Base-by-base conservation (phyloP, 2,888 invertebrate species). In the Melanostoma scalare region DNA sequence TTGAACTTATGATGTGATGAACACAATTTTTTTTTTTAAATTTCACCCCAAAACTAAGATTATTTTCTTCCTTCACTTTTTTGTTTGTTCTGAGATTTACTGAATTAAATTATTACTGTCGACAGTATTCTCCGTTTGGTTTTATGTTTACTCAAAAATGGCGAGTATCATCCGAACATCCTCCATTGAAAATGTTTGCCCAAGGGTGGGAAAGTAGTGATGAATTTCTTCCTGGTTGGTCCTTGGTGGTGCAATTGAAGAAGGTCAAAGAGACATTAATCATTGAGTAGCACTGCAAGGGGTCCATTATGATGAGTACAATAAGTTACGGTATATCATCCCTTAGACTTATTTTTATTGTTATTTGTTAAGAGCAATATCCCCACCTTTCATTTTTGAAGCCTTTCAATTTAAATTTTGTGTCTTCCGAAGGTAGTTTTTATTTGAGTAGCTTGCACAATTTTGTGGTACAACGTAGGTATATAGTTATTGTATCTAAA, bases 161-260 rank as follows among this genome's bases (percentile, higher is more conserved):
- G 84, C 84, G 84, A 69, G 48, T 55, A 46, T 79, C 79, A 69
- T 58, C 40, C 4, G 52, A 20, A 20, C 55, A 65, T 52, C 42
- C 42, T 75, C 33, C 52, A 71, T 71, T 56, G 60, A 44, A 31
- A 44, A 58, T n/a, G 10, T 9, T 33, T n/a, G 20, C 30, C 56
- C 46, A 48, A 79, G 84, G 84, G 84, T 74, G 78, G 74, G 71
- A 75, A 71, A 52, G 38, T 8, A 61, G 44, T 84, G 84, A 84
- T 84, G 84, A 42, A 79, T 84, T 79, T 84, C 84, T 79, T 84
- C 84, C 84, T 84, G 74, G 84, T 84, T 79, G 84, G 79, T 74
- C 56, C 63, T 73, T 52, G 55, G 42, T 33, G 30, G 53, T 52
- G 58, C 46, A 44, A 63, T 58, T 20, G 55, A 69, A 30, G 84